phyloP scores from a whole-genome alignment of 2,888 invertebrate genomes.

The Cerastoderma edule region DNA sequence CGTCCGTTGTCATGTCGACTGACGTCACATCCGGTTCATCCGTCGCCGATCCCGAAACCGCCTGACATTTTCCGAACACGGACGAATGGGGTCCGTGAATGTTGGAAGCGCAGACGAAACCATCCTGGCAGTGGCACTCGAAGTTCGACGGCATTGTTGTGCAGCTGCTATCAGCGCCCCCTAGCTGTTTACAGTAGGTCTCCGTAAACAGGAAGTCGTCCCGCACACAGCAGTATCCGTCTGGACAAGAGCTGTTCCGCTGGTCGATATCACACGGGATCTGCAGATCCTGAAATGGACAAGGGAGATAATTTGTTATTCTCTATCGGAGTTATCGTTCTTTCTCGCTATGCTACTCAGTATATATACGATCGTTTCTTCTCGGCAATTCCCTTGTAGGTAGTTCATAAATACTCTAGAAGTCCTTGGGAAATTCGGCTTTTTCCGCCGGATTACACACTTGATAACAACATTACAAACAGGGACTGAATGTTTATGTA shows the following conservation, averaged over 20 bases:
- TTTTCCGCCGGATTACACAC: too few species aligned
- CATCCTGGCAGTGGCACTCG: constrained; percentile 48
- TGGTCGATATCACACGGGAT: constrained; percentile 24
- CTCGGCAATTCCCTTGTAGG: too few species aligned
- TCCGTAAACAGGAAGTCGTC: constrained; percentile 55
- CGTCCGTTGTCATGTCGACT: constrained; percentile 1
- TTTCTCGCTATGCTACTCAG: too few species aligned
- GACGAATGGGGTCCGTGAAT: constrained; percentile 43
- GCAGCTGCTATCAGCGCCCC: constrained; percentile 36
- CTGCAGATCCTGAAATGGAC: constrained; percentile 14
- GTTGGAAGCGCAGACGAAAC: constrained; percentile 37
- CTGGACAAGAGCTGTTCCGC: constrained; percentile 31
- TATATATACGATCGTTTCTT: too few species aligned
- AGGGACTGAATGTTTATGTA: too few species aligned
- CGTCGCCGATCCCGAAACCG: constrained; percentile 2
- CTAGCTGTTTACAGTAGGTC: constrained; percentile 39
- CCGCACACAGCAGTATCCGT: constrained; percentile 48
- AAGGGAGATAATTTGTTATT: too few species aligned
- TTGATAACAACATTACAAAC: too few species aligned
- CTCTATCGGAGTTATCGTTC: too few species aligned
- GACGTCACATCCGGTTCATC: neutral
- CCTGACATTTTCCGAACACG: constrained; percentile 41
- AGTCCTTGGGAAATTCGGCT: too few species aligned
- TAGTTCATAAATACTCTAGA: too few species aligned
- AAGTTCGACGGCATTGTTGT: constrained; percentile 29